Conservation (phyloP, 2,888 invertebrate species). For the Drosophila eohydei region DNA sequence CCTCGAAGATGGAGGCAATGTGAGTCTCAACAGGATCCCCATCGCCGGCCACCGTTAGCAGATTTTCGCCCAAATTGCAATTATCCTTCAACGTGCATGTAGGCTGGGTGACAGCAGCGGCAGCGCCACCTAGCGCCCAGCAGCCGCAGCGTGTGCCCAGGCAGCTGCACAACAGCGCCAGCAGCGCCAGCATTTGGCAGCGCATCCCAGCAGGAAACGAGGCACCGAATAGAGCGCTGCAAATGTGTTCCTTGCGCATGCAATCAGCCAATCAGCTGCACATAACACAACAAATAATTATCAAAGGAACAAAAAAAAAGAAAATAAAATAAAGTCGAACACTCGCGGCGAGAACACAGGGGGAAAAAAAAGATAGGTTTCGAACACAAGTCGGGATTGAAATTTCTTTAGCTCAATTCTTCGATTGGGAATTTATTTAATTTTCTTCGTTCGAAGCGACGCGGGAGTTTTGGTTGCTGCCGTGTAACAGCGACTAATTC, state of each 20-base stretch:
- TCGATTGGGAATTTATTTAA: not conserved
- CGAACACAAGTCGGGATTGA: not conserved
- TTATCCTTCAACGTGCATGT: slow-evolving; percentile 83
- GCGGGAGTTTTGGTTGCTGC: slow-evolving; percentile 14
- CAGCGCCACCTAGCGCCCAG: slow-evolving; percentile 53
- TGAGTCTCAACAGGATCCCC: slow-evolving; percentile 78
- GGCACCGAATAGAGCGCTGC: not conserved
- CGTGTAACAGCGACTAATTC: slow-evolving; percentile 47
- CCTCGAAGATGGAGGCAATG: slow-evolving; percentile 83
- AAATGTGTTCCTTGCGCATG: slow-evolving; percentile 4
- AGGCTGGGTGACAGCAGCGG: slow-evolving; percentile 60
- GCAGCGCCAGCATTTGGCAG: slow-evolving; percentile 8
- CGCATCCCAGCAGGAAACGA: slow-evolving; percentile 19
- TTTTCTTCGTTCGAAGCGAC: slow-evolving; percentile 2
- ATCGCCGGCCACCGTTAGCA: slow-evolving; percentile 60
- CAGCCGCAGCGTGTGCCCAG: slow-evolving; percentile 13
- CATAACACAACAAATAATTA: slow-evolving; percentile 8
- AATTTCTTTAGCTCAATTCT: not conserved
- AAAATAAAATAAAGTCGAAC: not conserved
- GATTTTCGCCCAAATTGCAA: slow-evolving; percentile 79
- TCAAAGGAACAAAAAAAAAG: not conserved
- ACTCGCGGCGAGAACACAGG: slow-evolving; percentile 14
- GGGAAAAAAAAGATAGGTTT: not conserved
- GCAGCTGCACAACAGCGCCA: slow-evolving; percentile 27
- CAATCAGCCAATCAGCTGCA: slow-evolving; percentile 15